Evolutionary conservation across 1,140 invertebrate species (phyloP).

Genomic region (Hermatobates lingyangjiaoensis): DNA sequence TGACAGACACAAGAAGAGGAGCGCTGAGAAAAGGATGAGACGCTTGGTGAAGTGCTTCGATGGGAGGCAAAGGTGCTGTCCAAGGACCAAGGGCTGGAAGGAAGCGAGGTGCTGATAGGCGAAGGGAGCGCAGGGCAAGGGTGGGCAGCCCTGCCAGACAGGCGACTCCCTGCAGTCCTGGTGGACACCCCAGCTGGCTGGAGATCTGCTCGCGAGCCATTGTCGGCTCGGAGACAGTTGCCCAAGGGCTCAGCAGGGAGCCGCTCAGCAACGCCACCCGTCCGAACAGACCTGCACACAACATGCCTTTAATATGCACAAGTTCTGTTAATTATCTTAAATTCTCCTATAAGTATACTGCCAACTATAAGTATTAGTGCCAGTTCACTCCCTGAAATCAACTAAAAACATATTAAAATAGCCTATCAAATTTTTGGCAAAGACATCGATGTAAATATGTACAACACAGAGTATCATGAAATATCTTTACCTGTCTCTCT

Average conservation of each 20-base stretch:
- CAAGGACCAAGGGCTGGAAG: constrained; percentile 36
- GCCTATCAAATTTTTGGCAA: too few species aligned
- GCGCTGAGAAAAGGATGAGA: constrained; percentile 48
- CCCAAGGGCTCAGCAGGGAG: constrained; percentile 67
- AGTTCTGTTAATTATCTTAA: background rate
- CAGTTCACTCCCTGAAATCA: too few species aligned
- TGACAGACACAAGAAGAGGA: constrained; percentile 44
- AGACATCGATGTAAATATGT: too few species aligned
- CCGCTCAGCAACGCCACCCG: constrained; percentile 69
- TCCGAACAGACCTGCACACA: constrained; percentile 48
- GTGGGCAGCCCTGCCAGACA: constrained; percentile 35
- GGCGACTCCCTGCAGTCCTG: constrained; percentile 19
- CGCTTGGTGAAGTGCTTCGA: constrained; percentile 39
- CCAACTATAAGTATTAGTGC: too few species aligned
- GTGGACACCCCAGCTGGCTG: constrained; percentile 40
- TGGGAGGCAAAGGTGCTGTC: constrained; percentile 29
- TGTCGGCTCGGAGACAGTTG: constrained; percentile 52
- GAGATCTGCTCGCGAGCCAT: constrained; percentile 47
- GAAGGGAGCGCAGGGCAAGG: constrained; percentile 36
- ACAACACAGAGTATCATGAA: too few species aligned
- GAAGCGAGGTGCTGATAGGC: constrained; percentile 32
- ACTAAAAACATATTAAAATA: too few species aligned
- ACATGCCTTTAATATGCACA: background rate
- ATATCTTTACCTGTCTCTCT: too few species aligned
- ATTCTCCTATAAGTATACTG: background rate